Evolutionary conservation across 1,140 invertebrate genomes (phyloP).

Genomic region (Copidosoma floridanum): DNA sequence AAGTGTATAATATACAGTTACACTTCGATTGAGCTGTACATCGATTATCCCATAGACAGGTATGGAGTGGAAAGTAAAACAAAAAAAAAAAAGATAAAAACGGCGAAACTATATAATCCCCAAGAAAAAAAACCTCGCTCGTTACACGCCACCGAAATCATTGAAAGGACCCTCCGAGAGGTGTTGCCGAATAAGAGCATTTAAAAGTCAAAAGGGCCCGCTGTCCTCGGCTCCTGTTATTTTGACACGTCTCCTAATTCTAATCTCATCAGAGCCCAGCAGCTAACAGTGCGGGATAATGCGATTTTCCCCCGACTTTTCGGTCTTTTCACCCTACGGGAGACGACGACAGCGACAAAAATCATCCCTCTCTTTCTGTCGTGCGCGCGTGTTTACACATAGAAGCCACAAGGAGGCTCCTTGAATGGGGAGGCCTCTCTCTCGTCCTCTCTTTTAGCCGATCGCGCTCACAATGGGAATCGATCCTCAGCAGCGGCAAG

Average conservation of each 20-base stretch:
- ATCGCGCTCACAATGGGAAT: slow-evolving; percentile 21
- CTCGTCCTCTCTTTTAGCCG: not conserved
- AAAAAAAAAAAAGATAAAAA: no score
- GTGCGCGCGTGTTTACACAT: no score
- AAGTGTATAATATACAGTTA: no score
- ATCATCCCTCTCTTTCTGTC: not conserved
- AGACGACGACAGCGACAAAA: not conserved
- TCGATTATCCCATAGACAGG: no score
- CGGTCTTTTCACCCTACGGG: not conserved
- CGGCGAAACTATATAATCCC: no score
- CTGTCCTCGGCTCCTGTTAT: not conserved
- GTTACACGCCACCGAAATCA: no score
- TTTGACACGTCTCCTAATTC: slow-evolving; percentile 13
- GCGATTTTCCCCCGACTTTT: slow-evolving; percentile 7
- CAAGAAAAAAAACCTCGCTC: no score
- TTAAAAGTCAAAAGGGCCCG: slow-evolving; percentile 9
- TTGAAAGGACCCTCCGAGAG: no score
- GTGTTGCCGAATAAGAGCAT: no score
- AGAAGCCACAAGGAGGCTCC: not conserved
- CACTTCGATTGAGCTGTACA: no score
- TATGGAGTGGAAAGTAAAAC: no score
- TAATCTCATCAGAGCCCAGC: slow-evolving; percentile 1
- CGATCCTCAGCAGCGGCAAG: no score
- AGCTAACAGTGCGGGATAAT: slow-evolving; percentile 4
- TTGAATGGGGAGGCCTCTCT: slow-evolving; percentile 8